Base-by-base conservation (phyloP, 2,113 vertebrate species). In the Coracopsis vasa region DNA sequence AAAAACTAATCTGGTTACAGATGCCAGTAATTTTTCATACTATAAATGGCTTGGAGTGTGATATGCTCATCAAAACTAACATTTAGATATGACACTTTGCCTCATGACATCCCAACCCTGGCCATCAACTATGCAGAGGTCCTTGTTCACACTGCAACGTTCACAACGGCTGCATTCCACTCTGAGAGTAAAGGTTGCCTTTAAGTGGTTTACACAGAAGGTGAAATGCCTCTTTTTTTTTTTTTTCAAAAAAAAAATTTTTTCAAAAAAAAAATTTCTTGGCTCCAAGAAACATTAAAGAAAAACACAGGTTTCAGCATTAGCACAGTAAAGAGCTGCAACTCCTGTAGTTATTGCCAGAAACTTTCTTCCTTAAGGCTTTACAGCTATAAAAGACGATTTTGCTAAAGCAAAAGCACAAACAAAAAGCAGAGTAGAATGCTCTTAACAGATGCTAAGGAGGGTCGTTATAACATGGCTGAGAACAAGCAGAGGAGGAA, bases 1-100 rank as follows among this genome's bases (percentile, higher is more conserved):
- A 33, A 88, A 84, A 71, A 58, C 15, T 8, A 11, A 73, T 25
- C 45, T 50, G 11, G 2, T 48, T 78, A 48, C 2, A 16, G 24
- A 56, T 20, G 37, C 28, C 60, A 84, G 50, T 15, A 8, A 48
- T 53, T 86, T 77, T 51, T 80, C 42, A 5, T 35, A 33, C 9
- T 85, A 33, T n/a, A 72, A 87, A 74, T 7, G 51, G 54, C 51
- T 60, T 64, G 39, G 45, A 80, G 51, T 31, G 31, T 4, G 50
- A 75, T 21, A 70, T 5, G 4, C 16, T 1, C 5, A 73, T 64
- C 64, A 84, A 71, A 89, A 91, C 79, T 47, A 66, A 50, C 67
- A 60, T 80, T 60, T 65, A 28, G 45, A 65, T 61, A 31, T 0
- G 4, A 74, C 16, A 25, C 0, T 0, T 3, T 65, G 47, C 71